Base-by-base conservation (phyloP, 2,797 vertebrate genomes). In the Clarias laeviceps region DNA sequence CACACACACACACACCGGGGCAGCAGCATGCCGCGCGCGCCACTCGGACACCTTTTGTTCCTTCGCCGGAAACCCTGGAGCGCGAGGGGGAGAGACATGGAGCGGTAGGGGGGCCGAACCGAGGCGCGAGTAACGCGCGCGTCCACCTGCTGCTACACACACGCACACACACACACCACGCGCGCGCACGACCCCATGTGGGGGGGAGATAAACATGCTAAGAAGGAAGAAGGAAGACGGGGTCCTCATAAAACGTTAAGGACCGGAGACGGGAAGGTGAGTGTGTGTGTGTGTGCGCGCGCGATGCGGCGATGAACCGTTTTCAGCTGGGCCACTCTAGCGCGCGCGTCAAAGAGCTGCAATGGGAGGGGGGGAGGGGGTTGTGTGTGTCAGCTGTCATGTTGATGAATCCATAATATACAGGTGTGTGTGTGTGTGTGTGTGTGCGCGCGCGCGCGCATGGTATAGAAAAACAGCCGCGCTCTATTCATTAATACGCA, bases 281-380 rank as follows among this genome's bases (percentile, higher is more conserved):
- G 77, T 61, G 74, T 20, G 34, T 6, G 56, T 40, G 54, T 27
- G 22, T 4, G 32, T 14, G 76, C 1, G 76, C 32, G 32, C 82
- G 69, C 37, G 77, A 88, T 88, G 88, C 88, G 88, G 82, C 61
- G 77, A 82, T 84, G 86, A 69, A 61, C 74, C 24, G 34, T 80
- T 80, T 80, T 70, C 68, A 68, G 65, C 77, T 76, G 88, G 86
- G 86, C 88, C 88, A 86, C 82, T 88, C 84, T 87, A 87, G 61
- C 78, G 82, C 86, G 88, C 86, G 88, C 84, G 84, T 87, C 88
- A 87, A 87, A 87, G 84, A 82, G 87, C 90, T 85, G 88, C 88
- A 87, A 82, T 88, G 83, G 82, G 77, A 82, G 70, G 85, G 74
- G 83, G 84, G 54, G 65, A 59, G 27, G 68, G 34, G 45, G n/a